Evolutionary conservation across 2,797 vertebrate species (phyloP), one percentile per base, ranked within the genome.

Genomic region (Capromys pilorides): DNA sequence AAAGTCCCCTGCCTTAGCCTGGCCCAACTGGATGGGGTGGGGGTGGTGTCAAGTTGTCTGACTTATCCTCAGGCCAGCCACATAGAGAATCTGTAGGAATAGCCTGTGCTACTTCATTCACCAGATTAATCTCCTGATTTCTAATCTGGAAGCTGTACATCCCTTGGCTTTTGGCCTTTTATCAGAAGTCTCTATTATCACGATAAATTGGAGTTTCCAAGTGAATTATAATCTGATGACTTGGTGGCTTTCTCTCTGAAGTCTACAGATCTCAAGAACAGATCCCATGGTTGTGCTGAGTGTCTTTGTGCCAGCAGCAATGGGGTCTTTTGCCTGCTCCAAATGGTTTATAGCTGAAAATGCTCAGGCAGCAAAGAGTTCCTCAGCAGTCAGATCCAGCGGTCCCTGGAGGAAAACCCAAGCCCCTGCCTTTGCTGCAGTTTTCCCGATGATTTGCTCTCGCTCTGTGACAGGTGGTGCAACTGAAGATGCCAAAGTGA

Each of bases 101-200:
- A 24, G 62, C 54, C 62, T 31, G 1, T 33, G 24, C 24, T 36
- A 5, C 24, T 86, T 79, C 51, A 45, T 16, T 41, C 33, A 84
- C 16, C 19, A 51, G 45, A 57, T n/a, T 66, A 73, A 83, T 92
- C 31, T 84, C 33, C 83, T 69, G 33, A 66, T 61, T 6, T 78
- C 54, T 66, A 81, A 4, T n/a, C 9, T 4, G 45, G 26, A 83
- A 11, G 26, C 69, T 54, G 73, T 33, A 18, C 59, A 84, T 16
- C 36, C 5, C 33, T 4, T 59, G 41, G 21, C 33, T 88, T 51
- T 51, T n/a, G 18, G 85, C 19, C 45, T 66, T 83, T 57, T 62
- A 77, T 31, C 54, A 64, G 62, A 39, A 83, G 49, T 78, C 71
- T 90, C 81, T 39, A 14, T 57, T 78, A 66, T 95, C 28, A 49